Conservation (phyloP, 2,888 invertebrate genomes). For the Embidobia sp. region DNA sequence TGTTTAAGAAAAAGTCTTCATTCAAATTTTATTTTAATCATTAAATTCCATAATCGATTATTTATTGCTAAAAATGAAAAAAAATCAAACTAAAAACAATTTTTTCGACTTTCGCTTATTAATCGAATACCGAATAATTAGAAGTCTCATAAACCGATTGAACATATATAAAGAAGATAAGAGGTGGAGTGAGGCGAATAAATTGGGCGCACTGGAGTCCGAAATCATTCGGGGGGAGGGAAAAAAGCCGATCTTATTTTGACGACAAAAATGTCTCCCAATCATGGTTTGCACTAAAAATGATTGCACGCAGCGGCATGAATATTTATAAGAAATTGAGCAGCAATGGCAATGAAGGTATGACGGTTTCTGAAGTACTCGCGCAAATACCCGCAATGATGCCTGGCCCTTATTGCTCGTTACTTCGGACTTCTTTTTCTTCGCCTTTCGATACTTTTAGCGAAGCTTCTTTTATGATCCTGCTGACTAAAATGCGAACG, state of each 20-base stretch:
- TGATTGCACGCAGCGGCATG: constrained; percentile 53
- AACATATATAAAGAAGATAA: background rate
- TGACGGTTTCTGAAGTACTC: constrained; percentile 58
- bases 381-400: constrained; percentile 62
- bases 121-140: too few relatives aligned
- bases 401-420: constrained; percentile 62
- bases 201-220: background rate
- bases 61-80: too few relatives aligned
- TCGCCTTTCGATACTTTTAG: constrained; percentile 52
- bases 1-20: too few relatives aligned
- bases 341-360: constrained; percentile 56
- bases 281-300: constrained; percentile 56
- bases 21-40: too few relatives aligned
- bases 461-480: constrained; percentile 44
- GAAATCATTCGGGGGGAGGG: constrained; percentile 18
- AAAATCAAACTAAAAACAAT: too few relatives aligned
- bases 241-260: constrained; percentile 34
- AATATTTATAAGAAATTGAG: constrained; percentile 63
- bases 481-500: constrained; percentile 48
- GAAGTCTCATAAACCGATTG: background rate
- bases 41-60: too few relatives aligned
- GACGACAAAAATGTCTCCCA: constrained; percentile 49
- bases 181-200: background rate
- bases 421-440: constrained; percentile 60
- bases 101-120: background rate